Evolutionary conservation across 2,888 invertebrate species (phyloP), one percentile per base, ranked within the genome.

Genomic region (Theretra japonica): DNA sequence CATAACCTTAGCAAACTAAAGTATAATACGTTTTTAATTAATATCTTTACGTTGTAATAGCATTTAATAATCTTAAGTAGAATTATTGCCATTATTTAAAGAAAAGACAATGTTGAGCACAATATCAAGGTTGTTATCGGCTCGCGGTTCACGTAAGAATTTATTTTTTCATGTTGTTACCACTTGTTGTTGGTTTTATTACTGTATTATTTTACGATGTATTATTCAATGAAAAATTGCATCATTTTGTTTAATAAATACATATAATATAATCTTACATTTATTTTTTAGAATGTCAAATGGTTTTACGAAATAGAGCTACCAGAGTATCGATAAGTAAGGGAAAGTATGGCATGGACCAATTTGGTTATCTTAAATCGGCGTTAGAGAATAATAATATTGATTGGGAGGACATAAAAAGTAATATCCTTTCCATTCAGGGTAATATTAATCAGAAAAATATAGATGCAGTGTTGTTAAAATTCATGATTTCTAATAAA

Each of bases 391-490:
- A 76, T n/a, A 80, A 79, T 50, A 74, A 68, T 30, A 70, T 48
- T 68, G 91, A 93, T 73, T 95, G 95, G 95, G 73, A 80, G 4
- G 70, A 77, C 59, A 76, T 95, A 23, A 95, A 94, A 83, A 81
- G 87, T 50, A 85, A 90, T 74, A 78, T 95, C 62, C 79, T 95
- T 21, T 82, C 86, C 0, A 87, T 85, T 74, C 81, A 78, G 60
- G 90, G 91, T n/a, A 81, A 82, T 50, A 79, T 95, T 19, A 95
- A 89, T 68, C 75, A 88, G 58, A 89, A 91, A 58, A 96, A 95
- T 83, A 88, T 96, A 50, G 96, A 97, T 88, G 95, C 95, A 53
- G 83, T 95, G 0, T 91, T 97, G 57, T 82, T 97, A 57, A 95
- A 95, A 72, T 80, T 93, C 25, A 95, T 96, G 86, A 81, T 90